Evolutionary conservation across 1,140 invertebrate genomes (phyloP).

Genomic region (Heliconius congener): DNA sequence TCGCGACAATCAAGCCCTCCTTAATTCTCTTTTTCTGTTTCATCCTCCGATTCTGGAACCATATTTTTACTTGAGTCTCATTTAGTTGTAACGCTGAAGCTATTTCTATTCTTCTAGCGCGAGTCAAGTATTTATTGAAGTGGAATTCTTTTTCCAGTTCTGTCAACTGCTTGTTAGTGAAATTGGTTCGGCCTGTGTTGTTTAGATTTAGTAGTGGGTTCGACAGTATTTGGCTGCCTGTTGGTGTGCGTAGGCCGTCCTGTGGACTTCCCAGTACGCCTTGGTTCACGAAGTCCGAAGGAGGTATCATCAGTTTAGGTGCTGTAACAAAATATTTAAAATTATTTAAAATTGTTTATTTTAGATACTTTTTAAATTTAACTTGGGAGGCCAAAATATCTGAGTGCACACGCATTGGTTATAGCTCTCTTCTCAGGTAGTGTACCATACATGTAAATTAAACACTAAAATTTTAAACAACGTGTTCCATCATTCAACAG

Average conservation of each 20-base stretch:
- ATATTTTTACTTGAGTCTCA: constrained; percentile 96
- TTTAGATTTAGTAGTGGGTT: constrained; percentile 85
- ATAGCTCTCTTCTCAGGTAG: no score
- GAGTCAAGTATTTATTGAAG: constrained; percentile 99
- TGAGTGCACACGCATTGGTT: no score
- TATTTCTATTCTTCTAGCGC: constrained; percentile 98
- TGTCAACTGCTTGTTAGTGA: constrained; percentile 99
- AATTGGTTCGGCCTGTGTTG: constrained; percentile 96
- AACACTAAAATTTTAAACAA: no score
- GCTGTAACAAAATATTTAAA: constrained; percentile 81
- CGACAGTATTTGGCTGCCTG: constrained; percentile 64
- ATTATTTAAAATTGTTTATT: background rate
- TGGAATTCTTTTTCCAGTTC: constrained; percentile 99
- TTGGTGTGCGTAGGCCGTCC: constrained; percentile 71
- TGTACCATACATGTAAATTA: no score
- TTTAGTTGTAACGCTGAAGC: constrained; percentile 97
- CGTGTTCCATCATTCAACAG: no score
- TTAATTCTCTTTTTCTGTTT: constrained; percentile 97
- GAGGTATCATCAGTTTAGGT: constrained; percentile 84
- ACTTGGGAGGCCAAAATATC: no score
- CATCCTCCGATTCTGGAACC: constrained; percentile 97
- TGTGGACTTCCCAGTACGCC: constrained; percentile 65
- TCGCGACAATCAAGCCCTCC: constrained; percentile 87
- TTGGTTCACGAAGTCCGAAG: constrained; percentile 74
- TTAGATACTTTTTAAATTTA: background rate